Evolutionary conservation across 2,113 vertebrate species (phyloP).

Genomic region (Pteruthius melanotis): DNA sequence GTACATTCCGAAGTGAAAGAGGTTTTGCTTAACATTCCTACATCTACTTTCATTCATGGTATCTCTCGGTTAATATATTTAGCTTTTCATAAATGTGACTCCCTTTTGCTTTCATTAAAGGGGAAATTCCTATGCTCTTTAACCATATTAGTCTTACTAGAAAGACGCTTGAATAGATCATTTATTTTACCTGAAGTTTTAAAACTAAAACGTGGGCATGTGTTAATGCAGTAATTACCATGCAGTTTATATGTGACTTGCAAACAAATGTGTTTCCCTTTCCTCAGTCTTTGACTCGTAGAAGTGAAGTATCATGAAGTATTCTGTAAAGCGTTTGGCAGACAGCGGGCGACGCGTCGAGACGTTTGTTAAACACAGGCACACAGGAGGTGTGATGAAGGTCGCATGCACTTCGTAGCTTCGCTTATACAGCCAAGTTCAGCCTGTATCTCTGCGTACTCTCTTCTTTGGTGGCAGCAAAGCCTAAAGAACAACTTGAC

Average conservation of each 20-base stretch:
- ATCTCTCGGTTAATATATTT: not conserved
- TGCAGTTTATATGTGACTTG: not conserved
- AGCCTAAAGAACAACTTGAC: not conserved
- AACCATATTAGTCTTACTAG: not conserved
- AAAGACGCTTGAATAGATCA: not conserved
- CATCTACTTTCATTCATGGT: not conserved
- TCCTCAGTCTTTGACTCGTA: not conserved
- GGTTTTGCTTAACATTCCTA: not conserved
- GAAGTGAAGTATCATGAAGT: not conserved
- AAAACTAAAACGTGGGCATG: not conserved
- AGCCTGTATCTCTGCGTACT: not conserved
- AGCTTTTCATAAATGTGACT: not conserved
- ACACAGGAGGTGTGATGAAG: not conserved
- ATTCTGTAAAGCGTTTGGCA: not conserved
- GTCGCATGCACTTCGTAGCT: not conserved
- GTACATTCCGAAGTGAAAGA: conserved; percentile 25
- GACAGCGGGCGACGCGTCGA: not conserved
- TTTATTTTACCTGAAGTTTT: not conserved
- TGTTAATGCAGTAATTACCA: not conserved
- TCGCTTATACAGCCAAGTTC: not conserved
- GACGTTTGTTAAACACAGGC: not conserved
- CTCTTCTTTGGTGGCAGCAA: not conserved
- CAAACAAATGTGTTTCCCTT: not conserved
- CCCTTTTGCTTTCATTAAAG: not conserved
- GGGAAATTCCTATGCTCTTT: not conserved